These are phyloP conservation scores for Zoanthus gigantus DNA, from an alignment of 92 coral and sea anemone species.

Conservation along the genomic window DNA sequence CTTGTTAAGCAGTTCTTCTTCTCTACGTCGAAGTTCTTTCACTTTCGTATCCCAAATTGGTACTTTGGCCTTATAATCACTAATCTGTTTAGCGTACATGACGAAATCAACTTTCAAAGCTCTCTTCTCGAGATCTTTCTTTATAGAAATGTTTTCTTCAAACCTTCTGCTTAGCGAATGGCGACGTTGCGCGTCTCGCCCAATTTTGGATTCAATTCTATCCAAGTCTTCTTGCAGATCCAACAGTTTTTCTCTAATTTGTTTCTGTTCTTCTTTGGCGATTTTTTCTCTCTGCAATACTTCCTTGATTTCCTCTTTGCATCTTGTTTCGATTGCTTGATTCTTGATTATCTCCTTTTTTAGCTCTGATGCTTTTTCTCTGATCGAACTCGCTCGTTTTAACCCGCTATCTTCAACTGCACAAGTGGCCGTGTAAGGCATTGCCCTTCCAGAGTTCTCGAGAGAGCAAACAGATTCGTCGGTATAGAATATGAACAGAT, in stretches of 20 bases:
- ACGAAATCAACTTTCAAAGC: neutral
- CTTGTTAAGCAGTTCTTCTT: slow-evolving; percentile 11
- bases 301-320: slow-evolving; percentile 22
- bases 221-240: slow-evolving; percentile 25
- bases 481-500: slow-evolving; percentile 5
- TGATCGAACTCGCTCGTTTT: slow-evolving; percentile 32
- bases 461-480: slow-evolving; percentile 38
- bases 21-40: slow-evolving; percentile 20
- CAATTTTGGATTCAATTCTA: slow-evolving; percentile 34
- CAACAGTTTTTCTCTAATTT: slow-evolving; percentile 12
- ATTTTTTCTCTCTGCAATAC: slow-evolving; percentile 13
- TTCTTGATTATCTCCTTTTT: slow-evolving; percentile 1
- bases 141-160: slow-evolving; percentile 29
- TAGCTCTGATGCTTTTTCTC: slow-evolving; percentile 22
- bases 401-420: slow-evolving; percentile 25
- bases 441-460: slow-evolving; percentile 3
- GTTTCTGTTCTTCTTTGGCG: slow-evolving; percentile 32
- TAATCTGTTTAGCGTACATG: neutral
- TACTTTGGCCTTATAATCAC: neutral
- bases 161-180: slow-evolving; percentile 40
- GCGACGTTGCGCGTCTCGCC: slow-evolving; percentile 20
- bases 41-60: slow-evolving; percentile 15
- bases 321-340: slow-evolving; percentile 24
- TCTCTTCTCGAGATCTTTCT: slow-evolving; percentile 30
- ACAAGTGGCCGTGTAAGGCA: slow-evolving; percentile 46